Base-by-base conservation (phyloP, 1,140 invertebrate species). In the Kradibia gibbosae region DNA sequence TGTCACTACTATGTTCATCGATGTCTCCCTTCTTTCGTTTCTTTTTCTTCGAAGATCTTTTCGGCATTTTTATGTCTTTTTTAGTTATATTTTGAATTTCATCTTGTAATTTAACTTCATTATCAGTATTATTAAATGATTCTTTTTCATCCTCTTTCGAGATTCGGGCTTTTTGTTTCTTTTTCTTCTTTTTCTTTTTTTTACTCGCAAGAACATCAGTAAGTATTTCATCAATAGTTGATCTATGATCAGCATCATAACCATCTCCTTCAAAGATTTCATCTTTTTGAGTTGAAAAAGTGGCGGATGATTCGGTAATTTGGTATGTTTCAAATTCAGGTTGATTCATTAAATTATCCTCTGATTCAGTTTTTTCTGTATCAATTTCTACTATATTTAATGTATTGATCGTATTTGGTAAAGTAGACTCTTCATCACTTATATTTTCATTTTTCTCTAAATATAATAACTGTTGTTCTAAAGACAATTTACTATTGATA, bases 301-400 rank as follows among this genome's bases (percentile, higher is more conserved):
- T 84, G 74, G 90, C 87, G 74, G 88, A 88, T 62, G 91, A 86
- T 83, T 92, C 90, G 28, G 92, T 90, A 20, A 89, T 85, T 82
- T 93, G 91, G 17, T 87, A 82, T 42, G 91, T 80, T 28, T 93
- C 93, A 13, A 92, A 91, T 86, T 93, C 92, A 3, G 92, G 92
- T 71, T 90, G 88, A 79, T 93, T 92, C 77, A 91, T 91, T 22
- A 86, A 87, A 50, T 88, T 87, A 83, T 87, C 90, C 7, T 88
- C 89, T 1, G 86, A 88, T 80, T 92, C 91, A 28, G 86, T 90
- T 88, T 86, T 42, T 1, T 90, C 89, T 42, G 93, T 83, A 81
- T 92, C 88, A 83, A 94, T 92, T 72, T 94, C 93, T 45, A 93
- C 92, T 8, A 94, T 94, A 84, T 94, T 93, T n/a, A 90, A 92